Evolutionary conservation across 2,113 vertebrate genomes (phyloP).

Genomic region (Pseudois nayaur): DNA sequence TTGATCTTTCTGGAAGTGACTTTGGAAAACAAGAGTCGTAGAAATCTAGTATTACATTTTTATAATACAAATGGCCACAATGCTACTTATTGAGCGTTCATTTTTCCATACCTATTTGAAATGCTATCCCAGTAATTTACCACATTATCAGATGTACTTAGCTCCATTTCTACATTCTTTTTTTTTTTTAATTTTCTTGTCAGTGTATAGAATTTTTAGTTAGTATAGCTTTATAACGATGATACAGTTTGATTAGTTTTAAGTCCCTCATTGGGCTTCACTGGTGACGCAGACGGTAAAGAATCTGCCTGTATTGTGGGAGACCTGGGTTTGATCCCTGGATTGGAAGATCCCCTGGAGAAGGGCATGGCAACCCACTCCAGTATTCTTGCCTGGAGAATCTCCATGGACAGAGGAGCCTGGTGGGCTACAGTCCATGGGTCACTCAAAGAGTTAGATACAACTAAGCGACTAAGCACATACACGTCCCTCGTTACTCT

Average conservation of each 20-base stretch:
- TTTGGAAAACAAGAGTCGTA: not conserved
- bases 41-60: constrained; percentile 19
- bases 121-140: not conserved
- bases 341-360: not conserved
- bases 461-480: not conserved
- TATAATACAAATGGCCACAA: not conserved
- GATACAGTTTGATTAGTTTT: not conserved
- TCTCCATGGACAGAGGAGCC: not conserved
- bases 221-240: not conserved
- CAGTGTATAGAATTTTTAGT: not conserved
- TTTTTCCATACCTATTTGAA: not conserved
- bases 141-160: not conserved
- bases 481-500: not conserved
- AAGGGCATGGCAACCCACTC: not conserved
- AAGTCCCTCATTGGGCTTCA: not conserved
- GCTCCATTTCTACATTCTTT: not conserved
- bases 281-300: not conserved
- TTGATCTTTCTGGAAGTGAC: constrained; percentile 5
- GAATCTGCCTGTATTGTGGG: not conserved
- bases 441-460: not conserved
- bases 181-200: not conserved
- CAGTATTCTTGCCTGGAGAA: not conserved
- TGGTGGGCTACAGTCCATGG: not conserved
- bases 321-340: not conserved
- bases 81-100: not conserved